Conservation (phyloP, 2,888 invertebrate species). For the Melangyna quadrimaculata region DNA sequence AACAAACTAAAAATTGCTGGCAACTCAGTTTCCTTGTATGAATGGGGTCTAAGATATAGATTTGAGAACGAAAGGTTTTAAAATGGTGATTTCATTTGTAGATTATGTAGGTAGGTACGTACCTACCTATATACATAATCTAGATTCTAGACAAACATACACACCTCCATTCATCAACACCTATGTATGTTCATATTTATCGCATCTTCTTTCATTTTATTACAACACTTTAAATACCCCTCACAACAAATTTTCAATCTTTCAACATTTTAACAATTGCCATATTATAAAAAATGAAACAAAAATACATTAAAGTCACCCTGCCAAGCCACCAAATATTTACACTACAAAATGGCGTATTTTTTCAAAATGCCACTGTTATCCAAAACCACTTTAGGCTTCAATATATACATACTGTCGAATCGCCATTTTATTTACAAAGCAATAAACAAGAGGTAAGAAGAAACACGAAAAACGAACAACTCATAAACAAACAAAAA, state of each 20-base stretch:
- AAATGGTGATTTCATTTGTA: too few relatives aligned
- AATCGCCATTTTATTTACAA: slow-evolving; percentile 66
- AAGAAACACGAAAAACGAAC: not conserved
- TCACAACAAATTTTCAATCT: not conserved
- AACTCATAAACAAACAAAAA: slow-evolving; percentile 5
- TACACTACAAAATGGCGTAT: slow-evolving; percentile 53
- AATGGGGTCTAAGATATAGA: too few relatives aligned
- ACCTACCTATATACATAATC: not conserved
- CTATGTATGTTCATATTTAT: too few relatives aligned
- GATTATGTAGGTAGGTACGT: too few relatives aligned
- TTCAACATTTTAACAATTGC: slow-evolving; percentile 11
- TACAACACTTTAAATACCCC: not conserved
- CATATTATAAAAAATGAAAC: not conserved
- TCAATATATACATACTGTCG: slow-evolving; percentile 28
- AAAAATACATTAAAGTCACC: slow-evolving; percentile 12
- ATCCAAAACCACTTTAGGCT: slow-evolving; percentile 3
- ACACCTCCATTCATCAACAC: too few relatives aligned
- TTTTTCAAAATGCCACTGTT: not conserved
- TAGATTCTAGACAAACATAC: too few relatives aligned
- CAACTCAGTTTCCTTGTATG: too few relatives aligned
- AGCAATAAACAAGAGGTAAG: slow-evolving; percentile 20
- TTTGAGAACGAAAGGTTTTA: too few relatives aligned
- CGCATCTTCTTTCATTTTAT: not conserved
- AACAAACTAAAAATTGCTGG: too few relatives aligned
- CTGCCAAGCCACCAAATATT: not conserved